phyloP scores from a whole-genome alignment of 2,888 invertebrate species.

The Spodoptera exigua region DNA sequence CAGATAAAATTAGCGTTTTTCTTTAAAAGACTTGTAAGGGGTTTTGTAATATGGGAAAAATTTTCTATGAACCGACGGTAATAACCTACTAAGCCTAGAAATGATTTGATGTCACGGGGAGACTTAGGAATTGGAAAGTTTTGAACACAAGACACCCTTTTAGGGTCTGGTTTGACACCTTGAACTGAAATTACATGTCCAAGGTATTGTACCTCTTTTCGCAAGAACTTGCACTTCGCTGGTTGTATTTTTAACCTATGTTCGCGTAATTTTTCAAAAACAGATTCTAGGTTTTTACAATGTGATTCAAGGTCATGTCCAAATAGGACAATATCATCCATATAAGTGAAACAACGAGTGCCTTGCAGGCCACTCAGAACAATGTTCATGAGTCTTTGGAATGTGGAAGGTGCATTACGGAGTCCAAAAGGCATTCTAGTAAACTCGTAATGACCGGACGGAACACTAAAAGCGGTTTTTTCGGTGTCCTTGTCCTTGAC shows the following conservation, averaged over 20 bases:
- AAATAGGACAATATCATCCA: slow-evolving; percentile 2
- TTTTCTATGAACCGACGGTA: not conserved
- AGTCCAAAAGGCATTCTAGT: slow-evolving; percentile 3
- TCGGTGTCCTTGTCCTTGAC: slow-evolving; percentile 1
- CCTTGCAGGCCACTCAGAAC: not conserved
- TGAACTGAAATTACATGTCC: not conserved
- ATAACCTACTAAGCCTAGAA: no score
- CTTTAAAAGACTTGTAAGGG: not conserved
- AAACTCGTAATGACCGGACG: slow-evolving; percentile 1
- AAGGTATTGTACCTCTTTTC: not conserved
- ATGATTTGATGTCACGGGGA: not conserved
- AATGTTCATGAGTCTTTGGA: slow-evolving; percentile 1
- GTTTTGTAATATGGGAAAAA: not conserved
- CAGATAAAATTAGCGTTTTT: not conserved
- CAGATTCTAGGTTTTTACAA: slow-evolving; percentile 1
- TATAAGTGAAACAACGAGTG: not conserved
- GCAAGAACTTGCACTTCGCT: slow-evolving; percentile 3
- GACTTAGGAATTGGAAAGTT: not conserved
- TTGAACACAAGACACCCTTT: not conserved
- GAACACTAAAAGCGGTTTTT: slow-evolving; percentile 4
- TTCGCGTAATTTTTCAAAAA: no score
- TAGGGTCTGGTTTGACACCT: not conserved
- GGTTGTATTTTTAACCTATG: slow-evolving; percentile 12
- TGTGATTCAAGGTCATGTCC: slow-evolving; percentile 7
- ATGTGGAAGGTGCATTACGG: not conserved